Conservation (phyloP, 2,797 vertebrate genomes). For the Mormyrus hasselquistii region DNA sequence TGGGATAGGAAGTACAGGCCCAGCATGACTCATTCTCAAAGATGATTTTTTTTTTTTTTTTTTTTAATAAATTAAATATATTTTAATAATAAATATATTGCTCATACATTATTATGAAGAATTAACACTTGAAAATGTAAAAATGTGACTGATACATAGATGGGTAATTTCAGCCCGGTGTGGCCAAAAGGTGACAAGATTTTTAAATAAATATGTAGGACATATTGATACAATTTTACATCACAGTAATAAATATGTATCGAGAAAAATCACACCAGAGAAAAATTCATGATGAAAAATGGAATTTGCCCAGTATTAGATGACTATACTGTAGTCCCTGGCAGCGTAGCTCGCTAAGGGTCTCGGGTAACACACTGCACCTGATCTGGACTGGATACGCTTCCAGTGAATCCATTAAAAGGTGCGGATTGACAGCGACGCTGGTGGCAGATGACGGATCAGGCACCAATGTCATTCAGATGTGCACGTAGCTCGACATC, state of each 20-base stretch:
- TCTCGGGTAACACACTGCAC: neutral
- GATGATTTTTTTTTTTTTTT: neutral
- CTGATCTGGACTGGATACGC: neutral
- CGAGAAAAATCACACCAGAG: neutral
- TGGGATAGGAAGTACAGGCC: neutral
- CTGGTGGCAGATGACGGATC: neutral
- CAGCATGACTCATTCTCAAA: neutral
- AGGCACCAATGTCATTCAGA: neutral
- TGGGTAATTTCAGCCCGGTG: neutral
- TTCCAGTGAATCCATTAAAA: neutral
- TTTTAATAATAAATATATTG: neutral
- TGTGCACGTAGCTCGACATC: neutral
- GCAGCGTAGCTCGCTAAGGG: neutral
- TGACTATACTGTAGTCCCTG: neutral
- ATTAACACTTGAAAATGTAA: neutral
- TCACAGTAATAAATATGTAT: neutral
- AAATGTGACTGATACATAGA: neutral
- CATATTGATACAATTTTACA: neutral
- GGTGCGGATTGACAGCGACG: neutral
- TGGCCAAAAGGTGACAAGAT: neutral
- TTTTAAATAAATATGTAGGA: neutral
- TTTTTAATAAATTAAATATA: too few species aligned
- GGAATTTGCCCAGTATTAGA: neutral
- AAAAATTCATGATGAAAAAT: neutral
- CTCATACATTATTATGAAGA: neutral